Base-by-base conservation (phyloP, 2,797 vertebrate genomes). In the Notolabrus celidotus region DNA sequence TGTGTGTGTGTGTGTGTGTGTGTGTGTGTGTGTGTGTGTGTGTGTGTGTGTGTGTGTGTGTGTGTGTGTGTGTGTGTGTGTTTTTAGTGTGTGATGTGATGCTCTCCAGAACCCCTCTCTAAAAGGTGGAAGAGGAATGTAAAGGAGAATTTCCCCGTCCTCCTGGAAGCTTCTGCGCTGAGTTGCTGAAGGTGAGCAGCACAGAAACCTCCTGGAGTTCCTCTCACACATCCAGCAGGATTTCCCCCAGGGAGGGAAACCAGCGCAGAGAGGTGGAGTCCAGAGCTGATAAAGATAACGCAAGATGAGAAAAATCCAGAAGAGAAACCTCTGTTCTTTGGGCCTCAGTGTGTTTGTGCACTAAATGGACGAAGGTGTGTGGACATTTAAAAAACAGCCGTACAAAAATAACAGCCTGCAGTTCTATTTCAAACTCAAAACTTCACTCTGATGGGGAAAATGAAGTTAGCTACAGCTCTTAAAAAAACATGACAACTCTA, bases 91-190 rank as follows among this genome's bases (percentile, higher is more conserved):
- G 77, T 65, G 70, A 77, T 15, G 49, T 90, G 89, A 93, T 79
- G 73, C 77, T 82, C 41, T 78, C 80, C 90, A 92, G 89, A 55
- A 46, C 58, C 61, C 67, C 57, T 76, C 67, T 84, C 77, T 64
- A 74, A 71, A 79, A 70, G 55, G 73, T 69, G 73, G 64, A 80
- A 61, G 61, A 85, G 79, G 88, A 85, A 86, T 88, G 79, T 82
- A 67, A 77, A 80, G 70, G 82, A 83, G 76, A 79, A 64, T 84
- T 90, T 86, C 84, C 85, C 86, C 85, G 86, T 89, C 77, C 79
- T 74, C 84, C 91, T 75, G 72, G 67, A 84, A 86, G 74, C 84
- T 67, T 81, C 82, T 81, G 73, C 70, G 29, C 56, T 29, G 34
- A 77, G 57, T 14, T 3, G 3, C 33, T 60, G 57, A 47, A 74